Base-by-base conservation (phyloP, 1,140 invertebrate genomes). In the Trypoxylus dichotomus region DNA sequence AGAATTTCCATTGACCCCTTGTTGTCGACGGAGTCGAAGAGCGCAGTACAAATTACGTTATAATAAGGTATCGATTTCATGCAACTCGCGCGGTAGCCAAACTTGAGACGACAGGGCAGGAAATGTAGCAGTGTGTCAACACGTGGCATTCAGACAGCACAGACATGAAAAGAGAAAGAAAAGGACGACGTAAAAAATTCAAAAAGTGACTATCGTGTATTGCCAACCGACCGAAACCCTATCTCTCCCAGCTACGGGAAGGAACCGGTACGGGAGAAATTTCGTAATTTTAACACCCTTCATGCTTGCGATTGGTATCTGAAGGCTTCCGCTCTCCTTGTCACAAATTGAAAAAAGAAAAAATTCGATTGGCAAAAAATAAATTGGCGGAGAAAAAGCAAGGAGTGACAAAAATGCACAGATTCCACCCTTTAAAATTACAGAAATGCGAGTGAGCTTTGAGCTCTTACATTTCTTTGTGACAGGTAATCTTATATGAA, bases 21-120 rank as follows among this genome's bases (percentile, higher is more conserved):
- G 47, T 19, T 54, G 47, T 19, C 15, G 19, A 54, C 47, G 5
- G 15, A 54, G 19, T 6, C 47, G 15, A 54, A 54, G 47, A 54
- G 47, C 47, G 15, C 47, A 54, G 15, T 54, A 19, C 5, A n/a
- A 54, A 54, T 54, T 54, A 54, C 19, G 13, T 54, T 54, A 54
- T n/a, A 54, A 54, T 54, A 54, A 54, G 47, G 47, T 54, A 54
- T 54, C 47, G 47, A 54, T 54, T 54, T 54, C 15, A 54, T 54
- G 47, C 47, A 54, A 54, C 47, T 5, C 6, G 3, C 15, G 47
- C 47, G 47, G 19, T 15, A 2, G n/a, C 47, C 47, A 19, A 54
- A 54, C 19, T 54, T 54, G 15, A 54, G 19, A 54, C 47, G 47
- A 54, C 47, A 54, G 19, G n/a, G 19, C 19, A 54, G 47, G 15